These are phyloP conservation scores for Pseudolycoriella hygida DNA, from an alignment of 2,888 invertebrate genomes.

Conservation along the genomic window DNA sequence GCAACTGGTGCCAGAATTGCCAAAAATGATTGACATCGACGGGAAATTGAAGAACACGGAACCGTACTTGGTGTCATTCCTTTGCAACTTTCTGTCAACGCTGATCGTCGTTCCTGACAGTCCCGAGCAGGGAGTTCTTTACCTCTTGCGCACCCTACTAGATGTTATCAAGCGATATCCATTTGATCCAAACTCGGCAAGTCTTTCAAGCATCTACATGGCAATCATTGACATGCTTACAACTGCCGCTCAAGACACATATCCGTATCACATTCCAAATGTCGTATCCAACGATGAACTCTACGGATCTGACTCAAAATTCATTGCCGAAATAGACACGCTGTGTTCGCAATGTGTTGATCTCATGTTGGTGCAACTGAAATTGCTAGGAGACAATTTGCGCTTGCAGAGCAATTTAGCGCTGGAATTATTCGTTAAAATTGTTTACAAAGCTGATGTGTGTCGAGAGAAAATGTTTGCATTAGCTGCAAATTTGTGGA, in stretches of 20 bases:
- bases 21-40: constrained; percentile 49
- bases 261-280: constrained; percentile 71
- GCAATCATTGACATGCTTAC: constrained; percentile 62
- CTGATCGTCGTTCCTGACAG: constrained; percentile 76
- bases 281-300: constrained; percentile 85
- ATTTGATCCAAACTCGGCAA: constrained; percentile 48
- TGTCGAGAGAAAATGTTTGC: constrained; percentile 38
- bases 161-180: constrained; percentile 60
- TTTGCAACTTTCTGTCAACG: constrained; percentile 65
- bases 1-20: constrained; percentile 59
- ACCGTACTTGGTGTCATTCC: constrained; percentile 45
- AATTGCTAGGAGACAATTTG: constrained; percentile 46
- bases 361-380: constrained; percentile 52
- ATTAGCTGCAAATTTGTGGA: constrained; percentile 68
- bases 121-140: constrained; percentile 72
- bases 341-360: constrained; percentile 60
- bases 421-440: constrained; percentile 52
- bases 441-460: constrained; percentile 47
- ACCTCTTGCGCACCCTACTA: constrained; percentile 59
- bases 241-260: constrained; percentile 61
- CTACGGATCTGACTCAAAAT: constrained; percentile 80
- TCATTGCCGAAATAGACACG: constrained; percentile 59
- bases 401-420: constrained; percentile 55
- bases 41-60: constrained; percentile 58
- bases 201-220: constrained; percentile 51